A percentile compares a stretch with the other conserved stretches of the same genome.
Evolutionary conservation across 2,888 invertebrate genomes (phyloP).

Genomic region (Allolobophora icterica): DNA sequence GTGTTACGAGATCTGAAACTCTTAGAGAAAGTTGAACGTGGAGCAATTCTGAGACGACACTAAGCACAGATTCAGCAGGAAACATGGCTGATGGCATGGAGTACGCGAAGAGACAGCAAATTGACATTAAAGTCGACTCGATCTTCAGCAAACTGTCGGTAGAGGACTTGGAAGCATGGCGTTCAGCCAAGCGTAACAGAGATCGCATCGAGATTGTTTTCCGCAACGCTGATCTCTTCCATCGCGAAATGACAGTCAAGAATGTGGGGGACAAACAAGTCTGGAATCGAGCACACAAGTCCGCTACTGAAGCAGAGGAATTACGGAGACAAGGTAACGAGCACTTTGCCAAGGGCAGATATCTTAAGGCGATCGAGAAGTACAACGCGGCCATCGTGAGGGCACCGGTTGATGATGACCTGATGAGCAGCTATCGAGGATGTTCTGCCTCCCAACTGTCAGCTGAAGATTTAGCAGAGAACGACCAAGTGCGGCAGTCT

Average conservation of each 20-base stretch:
- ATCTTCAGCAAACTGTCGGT: neutral
- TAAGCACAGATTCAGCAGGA: neutral
- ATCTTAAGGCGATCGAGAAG: neutral
- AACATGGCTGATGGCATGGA: neutral
- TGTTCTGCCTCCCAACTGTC: neutral
- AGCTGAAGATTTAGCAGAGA: neutral
- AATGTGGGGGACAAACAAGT: neutral
- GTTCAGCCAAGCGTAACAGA: conserved; percentile 1
- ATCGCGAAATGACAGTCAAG: neutral
- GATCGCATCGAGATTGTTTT: conserved; percentile 2
- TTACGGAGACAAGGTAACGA: conserved; percentile 20
- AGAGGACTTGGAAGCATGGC: neutral
- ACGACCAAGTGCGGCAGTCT: neutral
- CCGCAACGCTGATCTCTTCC: conserved; percentile 12
- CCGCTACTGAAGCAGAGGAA: neutral
- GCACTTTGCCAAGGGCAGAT: neutral
- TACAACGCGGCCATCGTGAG: conserved; percentile 22
- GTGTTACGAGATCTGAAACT: no score
- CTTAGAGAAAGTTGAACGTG: neutral
- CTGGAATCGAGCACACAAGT: neutral
- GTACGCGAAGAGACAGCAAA: neutral
- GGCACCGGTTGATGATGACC: neutral
- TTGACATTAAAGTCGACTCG: neutral
- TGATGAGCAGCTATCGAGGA: neutral
- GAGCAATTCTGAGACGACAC: neutral